Conservation (phyloP, 2,113 vertebrate species). For the Rynchops niger region DNA sequence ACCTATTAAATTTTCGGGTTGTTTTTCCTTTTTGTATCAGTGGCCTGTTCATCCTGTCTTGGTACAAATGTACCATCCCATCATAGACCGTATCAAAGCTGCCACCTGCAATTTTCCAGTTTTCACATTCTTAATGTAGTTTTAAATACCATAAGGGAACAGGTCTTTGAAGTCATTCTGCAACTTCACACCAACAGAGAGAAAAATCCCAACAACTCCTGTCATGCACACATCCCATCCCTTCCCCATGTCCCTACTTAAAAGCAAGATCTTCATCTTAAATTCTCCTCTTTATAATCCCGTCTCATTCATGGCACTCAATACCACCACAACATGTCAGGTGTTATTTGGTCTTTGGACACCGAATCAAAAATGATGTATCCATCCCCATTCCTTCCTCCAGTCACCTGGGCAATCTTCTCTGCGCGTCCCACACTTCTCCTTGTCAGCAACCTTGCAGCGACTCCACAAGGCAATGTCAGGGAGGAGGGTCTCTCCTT, state of each 20-base stretch:
- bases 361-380: rapidly evolving
- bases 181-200: neutral
- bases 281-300: neutral
- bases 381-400: neutral
- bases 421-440: neutral
- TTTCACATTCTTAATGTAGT: neutral
- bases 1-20: neutral
- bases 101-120: neutral
- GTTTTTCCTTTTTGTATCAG: neutral
- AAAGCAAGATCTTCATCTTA: neutral
- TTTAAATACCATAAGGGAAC: neutral
- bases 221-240: too few relatives aligned
- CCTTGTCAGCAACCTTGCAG: neutral
- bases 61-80: neutral
- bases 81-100: neutral
- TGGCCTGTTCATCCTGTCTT: neutral
- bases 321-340: neutral
- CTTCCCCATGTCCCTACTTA: neutral
- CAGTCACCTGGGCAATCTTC: neutral
- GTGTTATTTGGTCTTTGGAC: neutral
- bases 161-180: neutral
- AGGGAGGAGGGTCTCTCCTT: neutral
- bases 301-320: neutral
- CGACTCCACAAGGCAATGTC: rapidly evolving
- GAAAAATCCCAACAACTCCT: neutral